Evolutionary conservation across 2,888 invertebrate genomes (phyloP), one percentile per base, ranked within the genome.

Genomic region (Brassicogethes aeneus): DNA sequence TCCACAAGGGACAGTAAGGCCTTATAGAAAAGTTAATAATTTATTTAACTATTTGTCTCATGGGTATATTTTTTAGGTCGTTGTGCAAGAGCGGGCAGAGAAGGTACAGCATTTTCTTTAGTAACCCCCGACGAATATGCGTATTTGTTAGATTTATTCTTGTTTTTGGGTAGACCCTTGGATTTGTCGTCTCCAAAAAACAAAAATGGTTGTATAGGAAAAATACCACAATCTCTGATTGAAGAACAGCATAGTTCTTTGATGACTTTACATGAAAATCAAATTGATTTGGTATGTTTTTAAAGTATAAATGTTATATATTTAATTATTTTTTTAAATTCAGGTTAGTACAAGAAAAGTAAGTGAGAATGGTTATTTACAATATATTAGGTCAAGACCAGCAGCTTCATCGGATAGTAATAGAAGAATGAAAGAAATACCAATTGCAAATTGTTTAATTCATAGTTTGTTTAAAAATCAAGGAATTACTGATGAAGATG

Each of bases 41-140:
- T n/a, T n/a, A n/a, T n/a, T n/a, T n/a, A n/a, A n/a, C n/a, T n/a
- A n/a, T n/a, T n/a, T n/a, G n/a, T n/a, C n/a, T n/a, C n/a, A n/a
- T n/a, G n/a, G n/a, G n/a, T n/a, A n/a, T n/a, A n/a, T 40, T 32
- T 51, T 52, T 44, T 33, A 84, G 85, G 85, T 50, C 82, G 99
- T 44, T 96, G 96, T 65, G 97, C 97, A 2, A 77, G 97, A 54
- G 97, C 96, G 39, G 97, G 96, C 1, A 75, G 93, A 17, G 78
- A 80, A 23, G 99, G 99, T 17, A 85, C 82, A 1, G 95, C 99
- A 0, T 92, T 85, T 66, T 95, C 93, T 0, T 76, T 99, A 30
- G 76, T 99, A 17, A 74, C 86, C 0, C 82, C 86, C 0, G 96
- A 97, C 45, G 99, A 99, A 66, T 74, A 89, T 35, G 83, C 97